A percentile compares a stretch with the other conserved stretches of the same genome.
phyloP scores from a whole-genome alignment of 2,888 invertebrate genomes.

The Parnassius orleans region DNA sequence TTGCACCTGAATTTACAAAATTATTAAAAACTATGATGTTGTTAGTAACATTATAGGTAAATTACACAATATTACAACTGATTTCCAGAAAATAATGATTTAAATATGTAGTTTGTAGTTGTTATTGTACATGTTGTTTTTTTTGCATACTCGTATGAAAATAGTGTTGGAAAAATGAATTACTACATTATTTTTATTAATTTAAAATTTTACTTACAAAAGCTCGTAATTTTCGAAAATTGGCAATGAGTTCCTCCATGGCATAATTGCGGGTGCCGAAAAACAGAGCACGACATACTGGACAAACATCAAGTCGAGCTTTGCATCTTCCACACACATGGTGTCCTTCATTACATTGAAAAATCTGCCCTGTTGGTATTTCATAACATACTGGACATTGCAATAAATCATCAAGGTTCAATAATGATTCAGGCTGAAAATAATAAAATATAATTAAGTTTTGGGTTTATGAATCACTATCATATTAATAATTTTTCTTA shows the following conservation, averaged over 20 bases:
- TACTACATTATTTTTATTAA: neutral
- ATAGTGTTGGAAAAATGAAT: neutral
- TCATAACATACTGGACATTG: slow-evolving; percentile 82
- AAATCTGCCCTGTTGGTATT: slow-evolving; percentile 68
- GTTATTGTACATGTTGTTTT: too few relatives aligned
- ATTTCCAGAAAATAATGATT: too few relatives aligned
- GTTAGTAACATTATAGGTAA: too few relatives aligned
- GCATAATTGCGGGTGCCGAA: slow-evolving; percentile 78
- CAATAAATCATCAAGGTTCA: slow-evolving; percentile 76
- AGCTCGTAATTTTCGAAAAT: slow-evolving; percentile 67
- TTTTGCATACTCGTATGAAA: too few relatives aligned
- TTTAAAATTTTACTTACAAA: slow-evolving; percentile 56
- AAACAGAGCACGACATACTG: slow-evolving; percentile 75
- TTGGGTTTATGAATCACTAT: too few relatives aligned
- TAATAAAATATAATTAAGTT: neutral
- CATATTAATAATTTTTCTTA: too few relatives aligned
- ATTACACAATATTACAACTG: too few relatives aligned
- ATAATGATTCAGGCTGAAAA: slow-evolving; percentile 61
- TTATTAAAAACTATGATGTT: too few relatives aligned
- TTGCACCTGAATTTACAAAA: too few relatives aligned
- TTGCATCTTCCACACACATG: slow-evolving; percentile 79
- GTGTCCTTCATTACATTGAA: slow-evolving; percentile 80
- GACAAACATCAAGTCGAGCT: slow-evolving; percentile 68
- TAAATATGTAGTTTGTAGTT: too few relatives aligned
- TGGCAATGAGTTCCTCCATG: slow-evolving; percentile 76